Percentiles rank a stretch among this genome's conserved stretches.
phyloP scores from a whole-genome alignment of 2,888 invertebrate genomes.

The Eupithecia dodoneata region DNA sequence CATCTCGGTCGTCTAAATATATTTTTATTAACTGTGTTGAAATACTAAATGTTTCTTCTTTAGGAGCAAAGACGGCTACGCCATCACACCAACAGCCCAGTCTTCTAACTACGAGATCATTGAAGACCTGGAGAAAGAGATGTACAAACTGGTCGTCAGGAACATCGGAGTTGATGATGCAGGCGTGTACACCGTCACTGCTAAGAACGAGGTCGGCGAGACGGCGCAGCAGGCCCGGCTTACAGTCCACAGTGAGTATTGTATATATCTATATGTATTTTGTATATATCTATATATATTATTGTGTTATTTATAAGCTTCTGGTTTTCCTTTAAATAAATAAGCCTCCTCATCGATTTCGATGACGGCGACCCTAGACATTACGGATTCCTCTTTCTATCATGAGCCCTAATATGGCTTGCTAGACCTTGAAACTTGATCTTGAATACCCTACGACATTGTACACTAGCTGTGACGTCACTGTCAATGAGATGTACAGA shows the following conservation, averaged over 20 bases:
- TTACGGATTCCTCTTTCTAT: no score
- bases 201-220: slow-evolving; percentile 91
- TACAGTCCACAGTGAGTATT: slow-evolving; percentile 88
- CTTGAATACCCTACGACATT: no score
- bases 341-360: no score
- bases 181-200: slow-evolving; percentile 91
- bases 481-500: no score
- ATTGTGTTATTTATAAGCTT: no score
- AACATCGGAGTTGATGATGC: slow-evolving; percentile 88
- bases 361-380: no score
- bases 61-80: slow-evolving; percentile 87
- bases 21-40: neutral
- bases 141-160: slow-evolving; percentile 89
- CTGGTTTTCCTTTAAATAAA: no score
- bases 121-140: slow-evolving; percentile 85
- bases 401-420: no score
- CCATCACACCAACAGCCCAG: slow-evolving; percentile 74
- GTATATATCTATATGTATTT: no score
- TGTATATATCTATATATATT: no score
- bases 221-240: slow-evolving; percentile 87
- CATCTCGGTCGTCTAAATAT: no score
- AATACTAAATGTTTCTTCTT: slow-evolving; percentile 6
- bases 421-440: no score
- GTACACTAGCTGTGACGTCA: neutral
- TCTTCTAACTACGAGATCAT: slow-evolving; percentile 84